These are phyloP conservation scores for Troides aeacus DNA, from an alignment of 2,888 invertebrate genomes.

Conservation along the genomic window DNA sequence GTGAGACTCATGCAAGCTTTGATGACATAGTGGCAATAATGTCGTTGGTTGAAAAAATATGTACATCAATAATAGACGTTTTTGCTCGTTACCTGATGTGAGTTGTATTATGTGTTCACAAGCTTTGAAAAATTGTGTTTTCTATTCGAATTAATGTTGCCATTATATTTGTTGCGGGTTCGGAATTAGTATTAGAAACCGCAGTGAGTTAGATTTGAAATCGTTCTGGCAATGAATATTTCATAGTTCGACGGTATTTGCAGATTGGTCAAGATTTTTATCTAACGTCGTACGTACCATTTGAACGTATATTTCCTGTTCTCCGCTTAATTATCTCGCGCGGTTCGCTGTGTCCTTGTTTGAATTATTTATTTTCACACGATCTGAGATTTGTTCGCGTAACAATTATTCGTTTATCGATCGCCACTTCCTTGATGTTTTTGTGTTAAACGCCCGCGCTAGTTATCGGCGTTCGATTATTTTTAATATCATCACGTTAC, in stretches of 20 bases:
- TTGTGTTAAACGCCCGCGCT: constrained; percentile 11
- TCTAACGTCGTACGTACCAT: constrained; percentile 18
- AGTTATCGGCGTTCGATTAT: constrained; percentile 10
- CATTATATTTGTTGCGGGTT: constrained; percentile 5
- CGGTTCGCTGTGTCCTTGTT: constrained; percentile 24
- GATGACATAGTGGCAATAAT: constrained; percentile 12
- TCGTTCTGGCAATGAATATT: constrained; percentile 19
- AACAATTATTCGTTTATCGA: constrained; percentile 28
- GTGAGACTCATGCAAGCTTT: constrained; percentile 6
- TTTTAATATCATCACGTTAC: constrained; percentile 21
- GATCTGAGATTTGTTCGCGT: constrained; percentile 22
- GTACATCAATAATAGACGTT: constrained; percentile 8
- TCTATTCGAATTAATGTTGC: background rate
- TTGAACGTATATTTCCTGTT: constrained; percentile 28
- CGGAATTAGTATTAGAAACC: constrained; percentile 12
- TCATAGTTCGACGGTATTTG: constrained; percentile 18
- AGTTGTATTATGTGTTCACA: background rate
- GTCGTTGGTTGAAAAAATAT: constrained; percentile 6
- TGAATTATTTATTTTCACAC: constrained; percentile 28
- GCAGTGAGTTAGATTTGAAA: constrained; percentile 9
- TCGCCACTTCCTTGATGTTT: constrained; percentile 22
- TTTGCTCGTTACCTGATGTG: constrained; percentile 12
- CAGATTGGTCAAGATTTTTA: constrained; percentile 21
- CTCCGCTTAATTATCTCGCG: constrained; percentile 19
- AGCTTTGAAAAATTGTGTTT: constrained; percentile 4